Evolutionary conservation across 2,888 invertebrate species (phyloP).

Genomic region (Germaria angustata): DNA sequence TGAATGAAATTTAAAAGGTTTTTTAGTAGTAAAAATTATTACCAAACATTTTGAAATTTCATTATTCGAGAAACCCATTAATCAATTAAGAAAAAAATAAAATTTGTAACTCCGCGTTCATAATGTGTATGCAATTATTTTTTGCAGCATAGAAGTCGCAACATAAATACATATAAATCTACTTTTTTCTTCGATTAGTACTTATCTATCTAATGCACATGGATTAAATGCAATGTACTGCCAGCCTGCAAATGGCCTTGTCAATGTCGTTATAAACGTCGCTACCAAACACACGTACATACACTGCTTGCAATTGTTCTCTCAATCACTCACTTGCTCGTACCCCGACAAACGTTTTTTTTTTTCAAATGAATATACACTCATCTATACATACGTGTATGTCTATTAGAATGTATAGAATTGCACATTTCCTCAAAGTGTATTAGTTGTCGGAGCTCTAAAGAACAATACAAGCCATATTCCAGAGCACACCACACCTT

Average conservation of each 20-base stretch:
- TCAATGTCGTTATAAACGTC: conserved; percentile 68
- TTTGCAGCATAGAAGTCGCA: neutral
- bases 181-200: too few relatives aligned
- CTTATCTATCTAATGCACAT: too few relatives aligned
- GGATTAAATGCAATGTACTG: neutral
- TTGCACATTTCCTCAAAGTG: conserved; percentile 5
- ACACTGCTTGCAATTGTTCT: neutral
- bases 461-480: conserved; percentile 32
- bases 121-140: too few relatives aligned
- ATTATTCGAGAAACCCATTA: too few relatives aligned
- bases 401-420: conserved; percentile 28
- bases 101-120: too few relatives aligned
- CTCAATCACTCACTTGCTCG: conserved; percentile 3
- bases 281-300: conserved; percentile 9
- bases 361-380: conserved; percentile 10
- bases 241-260: conserved; percentile 64
- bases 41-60: too few relatives aligned
- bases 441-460: conserved; percentile 40
- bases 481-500: conserved; percentile 57
- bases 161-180: neutral
- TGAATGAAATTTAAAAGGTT: too few relatives aligned
- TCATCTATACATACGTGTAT: neutral
- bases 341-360: neutral
- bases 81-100: too few relatives aligned
- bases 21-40: too few relatives aligned